Conservation (phyloP, 1,140 invertebrate genomes). For the Ceratosolen fusciceps region DNA sequence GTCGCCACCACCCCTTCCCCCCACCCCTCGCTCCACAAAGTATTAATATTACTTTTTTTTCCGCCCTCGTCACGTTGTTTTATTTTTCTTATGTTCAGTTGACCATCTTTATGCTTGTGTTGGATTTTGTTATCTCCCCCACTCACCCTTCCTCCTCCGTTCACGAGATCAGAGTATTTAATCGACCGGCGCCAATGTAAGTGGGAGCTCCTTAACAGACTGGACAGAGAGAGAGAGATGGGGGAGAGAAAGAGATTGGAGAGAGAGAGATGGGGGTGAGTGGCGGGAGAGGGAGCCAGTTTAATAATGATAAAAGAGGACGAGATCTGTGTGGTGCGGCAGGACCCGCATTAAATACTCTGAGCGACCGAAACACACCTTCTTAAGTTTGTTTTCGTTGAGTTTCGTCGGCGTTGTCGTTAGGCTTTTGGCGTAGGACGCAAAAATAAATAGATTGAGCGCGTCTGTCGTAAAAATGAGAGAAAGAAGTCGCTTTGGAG, state of each 20-base stretch:
- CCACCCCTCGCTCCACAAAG: background rate
- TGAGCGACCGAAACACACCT: constrained; percentile 46
- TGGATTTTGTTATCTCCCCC: constrained; percentile 55
- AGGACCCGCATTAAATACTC: constrained; percentile 34
- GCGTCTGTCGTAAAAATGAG: constrained; percentile 57
- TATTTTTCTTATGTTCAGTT: constrained; percentile 27
- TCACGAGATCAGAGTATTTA: constrained; percentile 51
- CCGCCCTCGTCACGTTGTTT: background rate
- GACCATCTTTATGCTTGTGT: constrained; percentile 51
- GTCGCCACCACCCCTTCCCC: too few species aligned
- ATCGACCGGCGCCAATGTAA: background rate
- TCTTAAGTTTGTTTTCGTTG: constrained; percentile 54
- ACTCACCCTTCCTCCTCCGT: too few species aligned
- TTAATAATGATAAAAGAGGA: background rate
- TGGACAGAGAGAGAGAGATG: background rate
- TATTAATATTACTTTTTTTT: background rate
- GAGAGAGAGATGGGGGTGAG: background rate
- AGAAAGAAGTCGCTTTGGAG: constrained; percentile 60
- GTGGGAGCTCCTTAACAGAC: background rate
- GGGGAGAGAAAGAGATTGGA: too few species aligned
- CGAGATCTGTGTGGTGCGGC: background rate
- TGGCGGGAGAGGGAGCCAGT: too few species aligned
- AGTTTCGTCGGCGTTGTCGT: constrained; percentile 66
- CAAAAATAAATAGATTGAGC: constrained; percentile 60
- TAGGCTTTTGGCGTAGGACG: constrained; percentile 69